These are phyloP conservation scores for Platorchestia sp. DNA, from an alignment of 1,140 invertebrate genomes.

Conservation along the genomic window DNA sequence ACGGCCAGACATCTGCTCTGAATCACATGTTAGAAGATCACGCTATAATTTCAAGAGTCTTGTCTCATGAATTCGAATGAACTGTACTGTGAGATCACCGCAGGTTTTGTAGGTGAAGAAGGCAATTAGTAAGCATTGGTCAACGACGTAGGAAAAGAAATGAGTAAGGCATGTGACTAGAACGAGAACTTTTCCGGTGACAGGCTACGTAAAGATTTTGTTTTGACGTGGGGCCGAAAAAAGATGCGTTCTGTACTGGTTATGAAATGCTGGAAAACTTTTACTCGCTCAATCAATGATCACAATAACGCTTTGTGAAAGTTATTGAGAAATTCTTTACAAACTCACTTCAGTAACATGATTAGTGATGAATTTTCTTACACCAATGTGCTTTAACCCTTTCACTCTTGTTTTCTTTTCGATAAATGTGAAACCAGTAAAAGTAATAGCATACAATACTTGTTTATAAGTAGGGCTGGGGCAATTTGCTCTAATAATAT, in stretches of 20 bases:
- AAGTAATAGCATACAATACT: too few species aligned
- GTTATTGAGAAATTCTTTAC: too few species aligned
- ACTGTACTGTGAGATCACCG: not conserved
- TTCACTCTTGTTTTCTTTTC: too few species aligned
- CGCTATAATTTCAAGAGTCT: not conserved
- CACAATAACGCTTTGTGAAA: too few species aligned
- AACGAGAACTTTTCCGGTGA: not conserved
- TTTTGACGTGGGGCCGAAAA: not conserved
- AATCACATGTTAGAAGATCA: not conserved
- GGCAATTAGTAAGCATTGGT: not conserved
- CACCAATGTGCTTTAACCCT: too few species aligned
- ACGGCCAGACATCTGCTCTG: not conserved
- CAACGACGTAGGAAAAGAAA: not conserved
- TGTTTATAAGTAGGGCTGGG: too few species aligned
- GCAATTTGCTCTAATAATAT: too few species aligned
- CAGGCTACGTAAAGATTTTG: not conserved
- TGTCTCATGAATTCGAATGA: not conserved
- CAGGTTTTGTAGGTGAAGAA: not conserved
- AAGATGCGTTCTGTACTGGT: not conserved
- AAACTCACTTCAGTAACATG: not conserved
- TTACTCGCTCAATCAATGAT: not conserved
- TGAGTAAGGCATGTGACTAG: not conserved
- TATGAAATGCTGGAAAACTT: not conserved
- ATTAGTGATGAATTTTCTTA: not conserved
- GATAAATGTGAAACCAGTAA: too few species aligned